phyloP scores from a whole-genome alignment of 2,797 vertebrate genomes.

The Cynodonichthys magdalenae region DNA sequence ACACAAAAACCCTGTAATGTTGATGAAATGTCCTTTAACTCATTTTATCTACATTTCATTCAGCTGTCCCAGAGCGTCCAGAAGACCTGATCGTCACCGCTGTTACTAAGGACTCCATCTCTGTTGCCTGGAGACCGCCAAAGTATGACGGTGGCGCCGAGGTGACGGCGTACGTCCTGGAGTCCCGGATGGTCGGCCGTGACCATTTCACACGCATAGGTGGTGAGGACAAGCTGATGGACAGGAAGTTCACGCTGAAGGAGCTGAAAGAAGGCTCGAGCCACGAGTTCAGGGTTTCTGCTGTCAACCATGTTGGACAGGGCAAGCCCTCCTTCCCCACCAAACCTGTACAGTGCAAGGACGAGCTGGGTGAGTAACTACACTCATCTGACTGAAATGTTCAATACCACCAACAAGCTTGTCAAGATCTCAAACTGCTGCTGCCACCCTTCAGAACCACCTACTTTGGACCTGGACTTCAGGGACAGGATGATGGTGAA shows the following conservation, averaged over 20 bases:
- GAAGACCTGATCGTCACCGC: slow-evolving; percentile 93
- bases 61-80: slow-evolving; percentile 95
- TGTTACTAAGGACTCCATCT: slow-evolving; percentile 90
- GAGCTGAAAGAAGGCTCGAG: slow-evolving; percentile 93
- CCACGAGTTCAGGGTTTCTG: slow-evolving; percentile 95
- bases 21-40: background rate
- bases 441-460: slow-evolving; percentile 84
- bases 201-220: slow-evolving; percentile 89
- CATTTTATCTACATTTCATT: background rate
- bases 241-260: slow-evolving; percentile 87
- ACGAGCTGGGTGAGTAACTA: slow-evolving; percentile 89
- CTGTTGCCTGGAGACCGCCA: slow-evolving; percentile 92
- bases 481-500: slow-evolving; percentile 90
- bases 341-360: slow-evolving; percentile 97
- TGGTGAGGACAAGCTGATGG: slow-evolving; percentile 89
- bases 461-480: slow-evolving; percentile 91
- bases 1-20: background rate
- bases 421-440: background rate
- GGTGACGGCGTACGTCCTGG: slow-evolving; percentile 91
- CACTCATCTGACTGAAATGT: background rate
- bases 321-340: slow-evolving; percentile 95
- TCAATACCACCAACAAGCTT: background rate
- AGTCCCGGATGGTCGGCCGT: slow-evolving; percentile 91
- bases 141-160: slow-evolving; percentile 96
- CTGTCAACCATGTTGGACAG: slow-evolving; percentile 92